Conservation (phyloP, 2,113 vertebrate species). For the Xiphophorus couchianus region DNA sequence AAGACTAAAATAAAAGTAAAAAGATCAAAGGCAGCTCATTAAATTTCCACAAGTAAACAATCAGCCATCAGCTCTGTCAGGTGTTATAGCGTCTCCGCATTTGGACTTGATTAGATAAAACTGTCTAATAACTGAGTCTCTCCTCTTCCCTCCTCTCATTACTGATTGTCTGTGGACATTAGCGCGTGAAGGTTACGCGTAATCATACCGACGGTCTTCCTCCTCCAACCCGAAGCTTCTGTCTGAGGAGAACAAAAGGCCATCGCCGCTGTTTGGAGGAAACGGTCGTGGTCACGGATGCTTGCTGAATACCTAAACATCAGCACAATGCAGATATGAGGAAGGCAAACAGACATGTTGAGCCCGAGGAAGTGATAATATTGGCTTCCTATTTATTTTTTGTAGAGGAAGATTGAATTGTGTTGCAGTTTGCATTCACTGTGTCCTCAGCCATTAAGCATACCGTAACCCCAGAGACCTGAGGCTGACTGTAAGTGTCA, state of each 20-base stretch:
- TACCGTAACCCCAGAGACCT: neutral
- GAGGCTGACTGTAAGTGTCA: conserved; percentile 3
- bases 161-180: conserved; percentile 66
- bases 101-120: conserved; percentile 24
- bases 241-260: conserved; percentile 62
- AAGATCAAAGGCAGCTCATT: conserved; percentile 22
- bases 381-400: neutral
- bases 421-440: conserved; percentile 24
- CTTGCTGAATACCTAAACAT: conserved; percentile 51
- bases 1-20: neutral
- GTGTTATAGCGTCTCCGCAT: conserved; percentile 8
- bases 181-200: conserved; percentile 72
- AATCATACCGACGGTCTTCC: conserved; percentile 59
- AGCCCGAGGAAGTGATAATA: conserved; percentile 19
- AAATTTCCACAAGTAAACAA: conserved; percentile 10
- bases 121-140: conserved; percentile 25
- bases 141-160: conserved; percentile 24
- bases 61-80: neutral
- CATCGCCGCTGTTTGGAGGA: conserved; percentile 47
- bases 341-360: neutral
- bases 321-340: conserved; percentile 3
- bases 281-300: conserved; percentile 39
- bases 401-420: neutral
- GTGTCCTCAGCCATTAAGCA: conserved; percentile 4
- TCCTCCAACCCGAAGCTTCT: conserved; percentile 38